Evolutionary conservation across 1,140 invertebrate genomes (phyloP).

Genomic region (Drosophila carrolli): DNA sequence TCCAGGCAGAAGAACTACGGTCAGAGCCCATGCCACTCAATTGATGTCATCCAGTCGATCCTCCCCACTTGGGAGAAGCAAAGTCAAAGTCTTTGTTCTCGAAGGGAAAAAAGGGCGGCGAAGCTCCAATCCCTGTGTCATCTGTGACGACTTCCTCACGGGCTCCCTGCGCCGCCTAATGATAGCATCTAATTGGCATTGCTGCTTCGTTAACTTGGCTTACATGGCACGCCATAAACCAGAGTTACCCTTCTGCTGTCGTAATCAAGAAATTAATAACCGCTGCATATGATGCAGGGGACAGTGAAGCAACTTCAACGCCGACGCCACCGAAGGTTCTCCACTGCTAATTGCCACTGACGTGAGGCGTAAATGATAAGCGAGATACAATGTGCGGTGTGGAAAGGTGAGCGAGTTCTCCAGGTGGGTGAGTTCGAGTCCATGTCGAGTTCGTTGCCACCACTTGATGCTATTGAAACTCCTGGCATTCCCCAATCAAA

Average conservation of each 20-base stretch:
- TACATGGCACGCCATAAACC: constrained; percentile 60
- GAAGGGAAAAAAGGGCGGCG: constrained; percentile 11
- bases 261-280: constrained; percentile 82
- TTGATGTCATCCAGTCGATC: constrained; percentile 53
- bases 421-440: constrained; percentile 51
- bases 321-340: constrained; percentile 26
- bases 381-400: constrained; percentile 10
- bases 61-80: constrained; percentile 20
- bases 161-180: constrained; percentile 41
- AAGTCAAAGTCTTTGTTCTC: constrained; percentile 63
- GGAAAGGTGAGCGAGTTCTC: constrained; percentile 44
- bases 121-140: constrained; percentile 33
- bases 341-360: constrained; percentile 72
- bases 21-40: constrained; percentile 16
- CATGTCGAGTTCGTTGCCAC: constrained; percentile 65
- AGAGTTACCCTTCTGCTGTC: constrained; percentile 37
- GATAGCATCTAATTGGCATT: constrained; percentile 81
- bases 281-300: constrained; percentile 58
- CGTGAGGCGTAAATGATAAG: constrained; percentile 78
- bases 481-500: constrained; percentile 1
- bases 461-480: constrained; percentile 25
- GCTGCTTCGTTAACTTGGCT: constrained; percentile 81
- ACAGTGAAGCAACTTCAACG: constrained; percentile 7
- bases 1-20: constrained; percentile 3
- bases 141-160: constrained; percentile 38